phyloP scores from a whole-genome alignment of 2,113 vertebrate genomes.

The Ceyx margarethae region DNA sequence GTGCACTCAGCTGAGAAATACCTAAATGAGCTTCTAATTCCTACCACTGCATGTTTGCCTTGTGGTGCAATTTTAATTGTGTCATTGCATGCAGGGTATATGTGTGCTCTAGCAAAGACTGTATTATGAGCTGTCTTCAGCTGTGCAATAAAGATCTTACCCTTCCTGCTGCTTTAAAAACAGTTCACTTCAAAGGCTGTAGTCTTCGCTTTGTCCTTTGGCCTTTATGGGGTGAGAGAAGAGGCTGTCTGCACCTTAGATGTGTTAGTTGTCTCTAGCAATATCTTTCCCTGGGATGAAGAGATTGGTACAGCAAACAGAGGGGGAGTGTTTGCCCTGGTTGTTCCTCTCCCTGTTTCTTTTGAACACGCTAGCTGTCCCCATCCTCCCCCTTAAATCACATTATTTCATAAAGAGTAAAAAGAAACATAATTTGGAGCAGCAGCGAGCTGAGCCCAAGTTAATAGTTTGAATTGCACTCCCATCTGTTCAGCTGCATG shows the following conservation, averaged over 20 bases:
- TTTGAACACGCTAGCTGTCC: neutral
- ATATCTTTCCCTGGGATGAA: neutral
- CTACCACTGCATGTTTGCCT: neutral
- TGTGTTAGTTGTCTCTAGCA: neutral
- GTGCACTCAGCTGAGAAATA: neutral
- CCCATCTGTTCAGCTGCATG: slow-evolving; percentile 75
- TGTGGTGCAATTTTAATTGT: neutral
- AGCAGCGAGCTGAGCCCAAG: slow-evolving; percentile 67
- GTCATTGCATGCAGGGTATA: neutral
- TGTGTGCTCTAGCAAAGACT: neutral
- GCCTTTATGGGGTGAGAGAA: neutral
- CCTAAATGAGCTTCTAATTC: neutral
- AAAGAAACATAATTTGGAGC: slow-evolving; percentile 74
- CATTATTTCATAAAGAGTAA: slow-evolving; percentile 70
- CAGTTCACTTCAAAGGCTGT: slow-evolving; percentile 23
- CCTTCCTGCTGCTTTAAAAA: slow-evolving; percentile 17
- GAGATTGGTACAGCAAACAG: slow-evolving; percentile 17
- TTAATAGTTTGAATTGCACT: slow-evolving; percentile 75
- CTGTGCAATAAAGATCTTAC: neutral
- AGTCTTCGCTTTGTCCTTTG: slow-evolving; percentile 27
- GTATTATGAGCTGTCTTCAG: neutral
- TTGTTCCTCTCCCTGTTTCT: neutral
- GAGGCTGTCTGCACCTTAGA: neutral
- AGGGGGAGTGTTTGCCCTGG: slow-evolving; percentile 11
- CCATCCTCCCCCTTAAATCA: slow-evolving; percentile 15